Evolutionary conservation across 2,113 vertebrate species (phyloP).

Genomic region (Marmota flaviventris): DNA sequence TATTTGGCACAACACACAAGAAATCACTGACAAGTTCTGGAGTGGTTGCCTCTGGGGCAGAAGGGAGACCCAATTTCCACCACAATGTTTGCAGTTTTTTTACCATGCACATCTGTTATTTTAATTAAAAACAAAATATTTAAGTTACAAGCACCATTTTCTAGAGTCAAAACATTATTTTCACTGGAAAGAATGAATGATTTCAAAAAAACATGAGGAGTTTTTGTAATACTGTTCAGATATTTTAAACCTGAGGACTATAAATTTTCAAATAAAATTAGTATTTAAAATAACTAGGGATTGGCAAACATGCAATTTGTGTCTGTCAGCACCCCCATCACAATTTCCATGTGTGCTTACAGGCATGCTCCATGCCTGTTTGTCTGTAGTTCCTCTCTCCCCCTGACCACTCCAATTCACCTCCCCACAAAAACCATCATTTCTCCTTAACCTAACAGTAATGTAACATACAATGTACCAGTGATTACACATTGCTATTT

Average conservation of each 20-base stretch:
- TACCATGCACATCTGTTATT: not conserved
- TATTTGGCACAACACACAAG: not conserved
- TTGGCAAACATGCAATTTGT: not conserved
- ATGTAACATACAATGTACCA: not conserved
- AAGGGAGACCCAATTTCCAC: not conserved
- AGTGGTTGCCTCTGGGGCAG: not conserved
- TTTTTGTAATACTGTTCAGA: not conserved
- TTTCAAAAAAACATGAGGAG: not conserved
- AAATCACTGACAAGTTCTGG: not conserved
- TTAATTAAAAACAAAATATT: conserved; percentile 36
- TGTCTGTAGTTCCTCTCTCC: not conserved
- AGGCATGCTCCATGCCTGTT: not conserved
- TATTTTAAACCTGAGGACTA: conserved; percentile 7
- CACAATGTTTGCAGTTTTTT: not conserved
- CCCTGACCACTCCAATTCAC: not conserved
- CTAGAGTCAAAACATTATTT: not conserved
- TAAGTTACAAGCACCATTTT: not conserved
- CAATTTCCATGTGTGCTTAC: not conserved
- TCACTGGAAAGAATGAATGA: not conserved
- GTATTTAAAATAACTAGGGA: not conserved
- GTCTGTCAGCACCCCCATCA: not conserved
- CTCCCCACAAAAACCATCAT: not conserved
- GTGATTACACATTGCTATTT: not conserved
- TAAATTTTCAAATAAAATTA: not conserved
- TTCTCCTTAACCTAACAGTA: not conserved